Evolutionary conservation across 2,888 invertebrate species (phyloP), one percentile per base, ranked within the genome.

Genomic region (Caenorhabditis panamensis): DNA sequence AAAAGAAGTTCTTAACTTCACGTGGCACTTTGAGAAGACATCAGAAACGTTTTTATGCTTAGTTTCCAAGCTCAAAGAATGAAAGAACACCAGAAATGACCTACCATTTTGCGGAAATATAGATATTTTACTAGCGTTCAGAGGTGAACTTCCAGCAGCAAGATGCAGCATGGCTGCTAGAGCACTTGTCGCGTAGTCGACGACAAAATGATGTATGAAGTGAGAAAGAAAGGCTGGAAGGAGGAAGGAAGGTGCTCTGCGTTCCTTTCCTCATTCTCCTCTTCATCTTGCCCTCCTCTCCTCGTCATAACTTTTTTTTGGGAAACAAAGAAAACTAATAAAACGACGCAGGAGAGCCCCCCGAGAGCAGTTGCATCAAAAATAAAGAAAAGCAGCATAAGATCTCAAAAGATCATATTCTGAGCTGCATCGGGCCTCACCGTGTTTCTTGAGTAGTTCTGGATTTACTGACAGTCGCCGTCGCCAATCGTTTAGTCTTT

Each of bases 401-500:
- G 11, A 49, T 49, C 49, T 49, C 49, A 22, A 18, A 49, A 49
- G 22, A 49, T 49, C 41, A 41, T 36, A 58, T 13, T 41, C 41
- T 13, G 13, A 13, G n/a, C 16, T 11, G 18, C n/a, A 22, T 61
- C 16, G 11, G 31, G 49, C 20, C 26, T 63, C 49, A 68, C 63
- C 77, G 41, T 68, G 58, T 24, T 44, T 64, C 36, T 51, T 64
- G 26, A 80, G 67, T 24, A 72, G 51, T n/a, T 80, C 82, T 0
- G 85, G 85, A 16, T 80, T 78, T 1, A 83, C 66, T 4, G 85
- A 82, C 1, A 85, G 47, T 18, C 85, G 63, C 20, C 85, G 47
- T 16, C 59, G 59, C 82, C 83, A 83, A 22, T 84, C 71, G 20
- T 75, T 51, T 9, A 64, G 31, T 22, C 58, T 47, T 37, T 77